These are phyloP conservation scores for Collichthys lucidus DNA, from an alignment of 2,113 vertebrate species.

Conservation along the genomic window DNA sequence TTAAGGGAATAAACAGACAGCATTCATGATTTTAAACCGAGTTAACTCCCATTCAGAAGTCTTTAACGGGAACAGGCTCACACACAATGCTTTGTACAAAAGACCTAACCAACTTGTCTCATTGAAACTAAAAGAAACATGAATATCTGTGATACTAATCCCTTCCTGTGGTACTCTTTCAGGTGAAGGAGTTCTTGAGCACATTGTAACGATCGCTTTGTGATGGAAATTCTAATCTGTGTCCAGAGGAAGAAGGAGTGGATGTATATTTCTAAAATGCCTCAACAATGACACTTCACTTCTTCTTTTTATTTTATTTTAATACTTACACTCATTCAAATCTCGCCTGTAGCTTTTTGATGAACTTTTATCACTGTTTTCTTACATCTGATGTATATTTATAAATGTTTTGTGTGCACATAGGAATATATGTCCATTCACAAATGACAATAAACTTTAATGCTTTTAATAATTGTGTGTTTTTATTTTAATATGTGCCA, in stretches of 20 bases:
- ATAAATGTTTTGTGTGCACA: conserved; percentile 13
- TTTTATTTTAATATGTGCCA: not conserved
- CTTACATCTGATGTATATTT: conserved; percentile 27
- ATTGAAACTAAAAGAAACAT: not conserved
- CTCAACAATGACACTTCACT: not conserved
- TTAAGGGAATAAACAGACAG: not conserved
- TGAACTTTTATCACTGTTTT: not conserved
- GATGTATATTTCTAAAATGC: not conserved
- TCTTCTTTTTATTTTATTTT: not conserved
- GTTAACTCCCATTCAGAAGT: not conserved
- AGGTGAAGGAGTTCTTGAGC: conserved; percentile 83
- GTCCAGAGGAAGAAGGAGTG: too few species aligned
- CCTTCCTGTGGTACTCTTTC: not conserved
- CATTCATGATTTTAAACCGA: not conserved
- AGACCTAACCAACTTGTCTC: not conserved
- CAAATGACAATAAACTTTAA: conserved; percentile 49
- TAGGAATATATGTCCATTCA: not conserved
- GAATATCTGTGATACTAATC: not conserved
- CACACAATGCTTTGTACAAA: not conserved
- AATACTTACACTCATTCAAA: not conserved
- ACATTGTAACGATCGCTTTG: conserved; percentile 54
- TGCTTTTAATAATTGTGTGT: not conserved
- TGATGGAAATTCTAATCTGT: not conserved
- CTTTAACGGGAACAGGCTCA: not conserved
- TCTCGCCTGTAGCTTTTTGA: too few species aligned